Base-by-base conservation (phyloP, 2,797 vertebrate species). In the Aplochiton taeniatus region DNA sequence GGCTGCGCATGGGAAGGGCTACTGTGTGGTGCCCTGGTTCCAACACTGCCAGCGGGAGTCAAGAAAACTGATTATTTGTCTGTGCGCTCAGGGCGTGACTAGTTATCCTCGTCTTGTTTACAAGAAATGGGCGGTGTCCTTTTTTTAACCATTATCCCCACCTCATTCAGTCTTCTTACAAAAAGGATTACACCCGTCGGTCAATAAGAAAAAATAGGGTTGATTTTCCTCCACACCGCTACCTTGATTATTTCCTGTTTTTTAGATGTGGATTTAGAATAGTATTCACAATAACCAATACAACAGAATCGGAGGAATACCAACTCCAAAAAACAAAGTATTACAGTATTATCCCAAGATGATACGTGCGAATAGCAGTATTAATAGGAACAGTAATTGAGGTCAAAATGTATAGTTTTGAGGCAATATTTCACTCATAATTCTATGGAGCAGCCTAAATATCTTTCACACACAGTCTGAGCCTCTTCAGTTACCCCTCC, bases 51-150 rank as follows among this genome's bases (percentile, higher is more conserved):
- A 72, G 56, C 51, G 10, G 53, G 69, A 16, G 75, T 69, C 61
- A 57, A 66, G 45, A 83, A 82, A 84, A 81, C 85, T 70, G 73
- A 82, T 86, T 85, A 84, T 82, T 83, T 72, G 76, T 69, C 64
- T 87, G 84, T 85, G 75, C 83, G 88, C 80, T 80, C 55, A 44
- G 76, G 85, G 85, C 77, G 76, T 84, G 78, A 68, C 66, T 72
- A 71, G 61, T 74, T 69, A 73, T 76, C 71, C 64, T 45, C 19
- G 69, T 20, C 81, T 72, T 83, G 85, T 88, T 87, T 87, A 85
- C 77, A 76, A 79, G 83, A 63, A 77, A 79, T 73, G 76, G 87
- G 88, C 63, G 86, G 82, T 73, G 76, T 69, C 82, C 68, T 8
- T 43, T 63, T 66, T 13, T 13, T 17, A 65, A 63, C 57, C 75